phyloP scores from a whole-genome alignment of 1,140 invertebrate species.

The Thalassaphorura encarpata region DNA sequence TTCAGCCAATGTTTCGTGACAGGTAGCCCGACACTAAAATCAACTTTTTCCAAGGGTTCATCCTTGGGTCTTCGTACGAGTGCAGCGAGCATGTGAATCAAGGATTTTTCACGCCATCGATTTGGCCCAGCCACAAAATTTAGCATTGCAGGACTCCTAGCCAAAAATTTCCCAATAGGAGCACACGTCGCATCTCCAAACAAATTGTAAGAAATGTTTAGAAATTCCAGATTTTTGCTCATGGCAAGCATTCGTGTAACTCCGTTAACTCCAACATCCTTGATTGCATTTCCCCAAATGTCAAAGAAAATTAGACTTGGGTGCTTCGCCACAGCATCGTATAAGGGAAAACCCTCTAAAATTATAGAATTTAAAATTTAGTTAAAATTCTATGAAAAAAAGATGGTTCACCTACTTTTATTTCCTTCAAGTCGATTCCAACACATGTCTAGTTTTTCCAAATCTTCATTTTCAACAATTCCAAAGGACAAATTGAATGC shows the following conservation, averaged over 20 bases:
- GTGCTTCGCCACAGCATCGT: conserved; percentile 11
- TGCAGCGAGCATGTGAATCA: background rate
- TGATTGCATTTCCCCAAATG: conserved; percentile 17
- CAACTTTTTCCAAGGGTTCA: background rate
- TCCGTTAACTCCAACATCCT: conserved; percentile 13
- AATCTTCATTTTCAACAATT: conserved; percentile 7
- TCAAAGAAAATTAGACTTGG: conserved; percentile 8
- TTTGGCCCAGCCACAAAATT: conserved; percentile 15
- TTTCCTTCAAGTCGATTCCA: conserved; percentile 19
- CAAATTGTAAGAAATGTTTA: conserved; percentile 22
- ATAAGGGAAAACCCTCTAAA: conserved; percentile 17
- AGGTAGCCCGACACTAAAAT: conserved; percentile 3
- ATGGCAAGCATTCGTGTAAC: conserved; percentile 10
- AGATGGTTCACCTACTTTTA: conserved; percentile 11
- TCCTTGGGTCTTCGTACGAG: background rate
- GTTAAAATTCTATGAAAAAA: background rate
- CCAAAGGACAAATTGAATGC: conserved; percentile 7
- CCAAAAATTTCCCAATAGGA: conserved; percentile 9
- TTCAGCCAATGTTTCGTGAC: background rate
- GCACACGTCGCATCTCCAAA: background rate
- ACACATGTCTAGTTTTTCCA: conserved; percentile 17
- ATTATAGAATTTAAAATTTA: background rate
- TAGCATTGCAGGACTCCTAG: background rate
- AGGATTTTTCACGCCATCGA: background rate
- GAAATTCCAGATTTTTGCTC: conserved; percentile 14